Evolutionary conservation across 2,888 invertebrate species (phyloP).

Genomic region (Chrysopilus asiliformis): DNA sequence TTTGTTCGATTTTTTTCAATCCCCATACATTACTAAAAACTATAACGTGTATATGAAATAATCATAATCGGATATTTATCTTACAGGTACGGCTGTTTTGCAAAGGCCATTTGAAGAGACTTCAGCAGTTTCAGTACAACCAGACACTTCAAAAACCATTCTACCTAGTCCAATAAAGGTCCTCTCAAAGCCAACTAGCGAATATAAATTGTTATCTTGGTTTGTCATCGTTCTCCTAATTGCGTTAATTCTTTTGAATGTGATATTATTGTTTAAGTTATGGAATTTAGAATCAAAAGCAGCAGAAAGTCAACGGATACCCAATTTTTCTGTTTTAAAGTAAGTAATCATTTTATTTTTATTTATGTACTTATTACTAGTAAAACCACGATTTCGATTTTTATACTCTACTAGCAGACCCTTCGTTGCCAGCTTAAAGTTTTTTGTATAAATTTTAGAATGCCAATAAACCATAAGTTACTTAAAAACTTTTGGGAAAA

Average conservation of each 20-base stretch:
- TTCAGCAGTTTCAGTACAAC: slow-evolving; percentile 18
- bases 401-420: no score
- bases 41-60: no score
- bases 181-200: slow-evolving; percentile 19
- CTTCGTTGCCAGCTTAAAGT: no score
- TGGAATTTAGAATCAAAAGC: slow-evolving; percentile 50
- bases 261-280: slow-evolving; percentile 70
- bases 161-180: slow-evolving; percentile 13
- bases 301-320: slow-evolving; percentile 8
- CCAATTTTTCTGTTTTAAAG: slow-evolving; percentile 10
- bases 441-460: no score
- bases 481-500: no score
- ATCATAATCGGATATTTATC: no score
- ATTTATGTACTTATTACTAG: neutral
- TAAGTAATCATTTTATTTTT: slow-evolving; percentile 3
- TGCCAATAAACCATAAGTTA: no score
- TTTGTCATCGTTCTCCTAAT: slow-evolving; percentile 44
- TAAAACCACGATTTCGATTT: no score
- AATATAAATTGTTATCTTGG: slow-evolving; percentile 32
- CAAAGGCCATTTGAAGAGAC: slow-evolving; percentile 28
- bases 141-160: slow-evolving; percentile 15
- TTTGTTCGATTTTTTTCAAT: no score
- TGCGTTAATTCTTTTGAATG: slow-evolving; percentile 55
- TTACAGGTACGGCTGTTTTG: slow-evolving; percentile 31
- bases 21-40: no score